Evolutionary conservation across 1,140 invertebrate genomes (phyloP).

Genomic region (Zaprionus inermis): DNA sequence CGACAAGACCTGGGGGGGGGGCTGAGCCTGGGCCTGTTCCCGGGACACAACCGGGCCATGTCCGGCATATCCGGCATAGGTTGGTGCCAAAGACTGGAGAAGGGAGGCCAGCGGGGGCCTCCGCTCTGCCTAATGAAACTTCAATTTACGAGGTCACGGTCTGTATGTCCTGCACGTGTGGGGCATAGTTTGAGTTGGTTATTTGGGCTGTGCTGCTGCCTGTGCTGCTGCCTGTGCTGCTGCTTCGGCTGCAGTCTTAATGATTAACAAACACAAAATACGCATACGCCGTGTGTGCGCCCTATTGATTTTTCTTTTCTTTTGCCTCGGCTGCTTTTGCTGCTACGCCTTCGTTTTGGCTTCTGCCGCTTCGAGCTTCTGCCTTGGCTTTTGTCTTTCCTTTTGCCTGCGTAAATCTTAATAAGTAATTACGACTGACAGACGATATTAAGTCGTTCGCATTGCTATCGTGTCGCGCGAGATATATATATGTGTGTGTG

Average conservation of each 20-base stretch:
- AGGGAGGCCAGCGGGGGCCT: neutral
- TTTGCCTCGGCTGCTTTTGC: neutral
- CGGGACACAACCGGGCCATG: slow-evolving; percentile 36
- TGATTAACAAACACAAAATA: slow-evolving; percentile 75
- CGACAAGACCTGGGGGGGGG: slow-evolving; percentile 4
- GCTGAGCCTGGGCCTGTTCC: slow-evolving; percentile 24
- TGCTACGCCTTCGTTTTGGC: neutral
- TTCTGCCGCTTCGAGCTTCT: neutral
- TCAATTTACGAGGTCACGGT: slow-evolving; percentile 81
- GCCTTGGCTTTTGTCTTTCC: neutral
- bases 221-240: neutral
- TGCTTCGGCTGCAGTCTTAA: slow-evolving; percentile 39
- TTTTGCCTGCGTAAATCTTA: slow-evolving; percentile 52
- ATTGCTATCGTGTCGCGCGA: slow-evolving; percentile 38
- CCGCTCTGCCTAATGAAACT: slow-evolving; percentile 69
- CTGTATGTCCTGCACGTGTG: slow-evolving; percentile 75
- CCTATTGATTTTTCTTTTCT: slow-evolving; percentile 58
- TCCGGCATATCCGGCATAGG: slow-evolving; percentile 7
- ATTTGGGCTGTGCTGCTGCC: slow-evolving; percentile 66
- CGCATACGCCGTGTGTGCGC: slow-evolving; percentile 53
- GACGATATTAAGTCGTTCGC: slow-evolving; percentile 54
- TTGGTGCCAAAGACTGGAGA: neutral
- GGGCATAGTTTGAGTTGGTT: slow-evolving; percentile 77
- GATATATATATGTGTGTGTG: neutral
- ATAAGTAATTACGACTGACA: slow-evolving; percentile 55